Conservation (phyloP, 2,888 invertebrate species). For the Melanostoma scalare region DNA sequence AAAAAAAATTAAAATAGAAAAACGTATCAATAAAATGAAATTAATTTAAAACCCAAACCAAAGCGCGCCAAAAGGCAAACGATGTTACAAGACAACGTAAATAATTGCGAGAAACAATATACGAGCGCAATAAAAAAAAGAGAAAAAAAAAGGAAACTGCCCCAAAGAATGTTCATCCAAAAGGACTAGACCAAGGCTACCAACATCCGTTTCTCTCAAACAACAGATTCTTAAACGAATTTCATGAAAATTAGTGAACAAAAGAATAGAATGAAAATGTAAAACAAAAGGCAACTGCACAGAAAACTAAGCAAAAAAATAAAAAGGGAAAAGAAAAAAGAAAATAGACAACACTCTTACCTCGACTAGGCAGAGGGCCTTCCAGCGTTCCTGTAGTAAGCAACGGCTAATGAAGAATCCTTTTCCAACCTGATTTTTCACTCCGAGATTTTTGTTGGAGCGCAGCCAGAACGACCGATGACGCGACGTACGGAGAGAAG, state of each 20-base stretch:
- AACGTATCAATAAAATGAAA: conserved; percentile 43
- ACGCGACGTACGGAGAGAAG: background rate
- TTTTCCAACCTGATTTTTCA: conserved; percentile 76
- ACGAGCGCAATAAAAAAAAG: conserved; percentile 3
- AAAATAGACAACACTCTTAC: conserved; percentile 66
- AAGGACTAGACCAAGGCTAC: conserved; percentile 46
- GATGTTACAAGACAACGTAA: conserved; percentile 55
- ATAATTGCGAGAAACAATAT: conserved; percentile 58
- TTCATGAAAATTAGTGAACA: conserved; percentile 54
- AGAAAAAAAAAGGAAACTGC: conserved; percentile 14
- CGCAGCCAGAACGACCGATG: background rate
- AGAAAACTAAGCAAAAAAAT: conserved; percentile 25
- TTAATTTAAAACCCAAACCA: conserved; percentile 35
- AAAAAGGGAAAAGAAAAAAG: conserved; percentile 14
- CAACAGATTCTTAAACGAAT: conserved; percentile 62
- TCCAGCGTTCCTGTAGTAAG: conserved; percentile 80
- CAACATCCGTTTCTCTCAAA: conserved; percentile 7
- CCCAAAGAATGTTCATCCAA: conserved; percentile 1
- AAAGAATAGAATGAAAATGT: conserved; percentile 27
- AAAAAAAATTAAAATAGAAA: conserved; percentile 5
- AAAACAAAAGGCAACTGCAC: conserved; percentile 33
- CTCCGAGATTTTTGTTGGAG: conserved; percentile 19
- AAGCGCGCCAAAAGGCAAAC: conserved; percentile 16
- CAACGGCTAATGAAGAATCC: conserved; percentile 76
- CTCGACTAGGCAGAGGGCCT: conserved; percentile 77